Evolutionary conservation across 64 coral and sea anemone genomes (phyloP), one percentile per base, ranked within the genome.

Genomic region (Pocillopora damicornis): DNA sequence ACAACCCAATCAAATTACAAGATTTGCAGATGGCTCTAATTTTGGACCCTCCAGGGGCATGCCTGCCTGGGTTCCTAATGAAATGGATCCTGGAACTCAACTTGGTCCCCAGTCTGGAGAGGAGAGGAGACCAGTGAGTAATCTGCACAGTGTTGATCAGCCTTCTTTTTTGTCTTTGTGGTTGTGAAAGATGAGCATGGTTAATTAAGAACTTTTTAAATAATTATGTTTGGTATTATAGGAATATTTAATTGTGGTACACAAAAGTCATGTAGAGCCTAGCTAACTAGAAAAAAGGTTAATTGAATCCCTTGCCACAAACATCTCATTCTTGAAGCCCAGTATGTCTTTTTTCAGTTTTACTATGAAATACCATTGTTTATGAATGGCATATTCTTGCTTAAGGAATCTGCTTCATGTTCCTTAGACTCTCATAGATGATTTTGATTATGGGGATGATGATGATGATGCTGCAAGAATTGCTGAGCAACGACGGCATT

Each of bases 391-490:
- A 1, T 0, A 13, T 60, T 45, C 58, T 59, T 34, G n/a, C 34
- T 75, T 18, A 35, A 30, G 30, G 30, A 30, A 59, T 35, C n/a
- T 88, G 8, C 56, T 45, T 93, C 87, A 5, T 15, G 11, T 81
- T 38, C 7, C 25, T 61, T 79, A 95, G 94, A 84, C 78, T 66
- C 61, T 95, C 18, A 77, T 98, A 38, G 96, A 98, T 90, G 96
- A 98, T 75, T 98, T 98, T 98, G 96, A 98, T 61, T 98, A 98
- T 92, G 96, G 96, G n/a, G 96, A 98, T 90, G 96, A 98, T 76
- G 92, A 98, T 75, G 96, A 98, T 88, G 96, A 98, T 75, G 92
- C 80, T 26, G 89, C 92, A 60, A 89, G 96, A 67, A 76, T 98
- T 58, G 96, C 92, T 42, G 96, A 98, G 56, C 92, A 98, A 58